Percentiles rank a stretch among this genome's conserved stretches.
Evolutionary conservation across 64 coral and sea anemone genomes (phyloP).

Genomic region (Catalaphyllia jardinei): DNA sequence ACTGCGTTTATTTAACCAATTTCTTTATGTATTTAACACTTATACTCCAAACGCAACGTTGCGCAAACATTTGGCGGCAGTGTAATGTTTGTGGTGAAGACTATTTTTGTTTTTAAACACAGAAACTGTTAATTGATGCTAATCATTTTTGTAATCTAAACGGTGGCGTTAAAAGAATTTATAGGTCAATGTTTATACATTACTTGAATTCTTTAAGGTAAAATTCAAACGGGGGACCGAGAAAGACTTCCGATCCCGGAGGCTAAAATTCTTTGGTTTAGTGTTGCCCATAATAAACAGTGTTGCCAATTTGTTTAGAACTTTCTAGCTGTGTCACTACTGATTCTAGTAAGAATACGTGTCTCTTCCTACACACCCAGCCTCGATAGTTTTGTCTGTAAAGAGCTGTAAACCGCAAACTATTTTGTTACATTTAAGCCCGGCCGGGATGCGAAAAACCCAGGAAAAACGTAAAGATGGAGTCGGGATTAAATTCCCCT

Average conservation of each 20-base stretch:
- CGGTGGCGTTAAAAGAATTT: not conserved
- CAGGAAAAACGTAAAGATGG: not conserved
- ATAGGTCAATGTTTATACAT: not conserved
- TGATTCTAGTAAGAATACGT: not conserved
- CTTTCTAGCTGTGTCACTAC: not conserved
- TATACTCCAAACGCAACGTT: not conserved
- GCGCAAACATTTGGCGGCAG: not conserved
- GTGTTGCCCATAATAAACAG: not conserved
- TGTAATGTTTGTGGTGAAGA: not conserved
- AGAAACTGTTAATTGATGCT: not conserved
- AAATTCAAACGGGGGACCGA: not conserved
- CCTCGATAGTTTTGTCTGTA: not conserved
- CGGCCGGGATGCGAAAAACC: not conserved
- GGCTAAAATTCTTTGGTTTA: not conserved
- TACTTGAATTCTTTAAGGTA: not conserved
- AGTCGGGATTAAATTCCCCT: too few relatives aligned
- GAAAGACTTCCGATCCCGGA: not conserved
- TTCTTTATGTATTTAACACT: not conserved
- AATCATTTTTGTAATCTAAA: conserved; percentile 22
- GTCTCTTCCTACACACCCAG: not conserved
- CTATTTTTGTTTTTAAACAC: conserved; percentile 21
- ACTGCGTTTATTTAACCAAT: not conserved
- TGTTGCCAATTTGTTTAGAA: not conserved
- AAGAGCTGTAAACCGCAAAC: not conserved
- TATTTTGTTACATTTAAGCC: not conserved